Base-by-base conservation (phyloP, 2,113 vertebrate genomes). In the Paradoxurus hermaphroditus region DNA sequence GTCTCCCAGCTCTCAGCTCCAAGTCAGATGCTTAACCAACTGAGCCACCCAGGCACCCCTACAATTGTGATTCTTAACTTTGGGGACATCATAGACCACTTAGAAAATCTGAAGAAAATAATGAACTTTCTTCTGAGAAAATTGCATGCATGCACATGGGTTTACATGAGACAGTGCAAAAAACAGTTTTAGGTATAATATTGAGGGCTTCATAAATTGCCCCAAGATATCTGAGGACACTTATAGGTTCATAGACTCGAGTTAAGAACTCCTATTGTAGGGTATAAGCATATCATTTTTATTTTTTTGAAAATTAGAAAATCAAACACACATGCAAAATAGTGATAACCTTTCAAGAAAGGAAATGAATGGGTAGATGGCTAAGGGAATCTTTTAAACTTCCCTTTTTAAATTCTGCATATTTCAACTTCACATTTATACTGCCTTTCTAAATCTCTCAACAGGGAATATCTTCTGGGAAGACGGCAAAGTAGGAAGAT, bases 31-130 rank as follows among this genome's bases (percentile, higher is more conserved):
- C 44, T 46, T 46, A 46, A 46, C 44, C 44, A 46, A 46, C 44
- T 46, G 44, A 46, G 44, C 44, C 44, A 46, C 44, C 9, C 44
- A 46, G 44, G 44, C 44, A 9, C 44, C 44, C 44, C 9, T 46
- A 46, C 9, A 46, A n/a, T n/a, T 49, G 44, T 46, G 31, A 92
- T 75, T 79, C 34, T 19, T 91, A 82, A 82, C 27, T 68, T 67
- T 91, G 75, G 68, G 27, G 23, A 9, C 1, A 21, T 85, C 78
- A 79, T 25, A 72, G 5, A 31, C 19, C 1, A 21, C 11, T 79
- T 63, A 90, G 51, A 77, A 94, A 89, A 85, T 73, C 27, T 85
- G 36, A 89, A 90, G 18, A 79, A 85, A 95, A 90, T 70, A 19
- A 77, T 59, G 62, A 9, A 49, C 15, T 23, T 78, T 75, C 56